Conservation (phyloP, 2,797 vertebrate species). For the Amniataba percoides region DNA sequence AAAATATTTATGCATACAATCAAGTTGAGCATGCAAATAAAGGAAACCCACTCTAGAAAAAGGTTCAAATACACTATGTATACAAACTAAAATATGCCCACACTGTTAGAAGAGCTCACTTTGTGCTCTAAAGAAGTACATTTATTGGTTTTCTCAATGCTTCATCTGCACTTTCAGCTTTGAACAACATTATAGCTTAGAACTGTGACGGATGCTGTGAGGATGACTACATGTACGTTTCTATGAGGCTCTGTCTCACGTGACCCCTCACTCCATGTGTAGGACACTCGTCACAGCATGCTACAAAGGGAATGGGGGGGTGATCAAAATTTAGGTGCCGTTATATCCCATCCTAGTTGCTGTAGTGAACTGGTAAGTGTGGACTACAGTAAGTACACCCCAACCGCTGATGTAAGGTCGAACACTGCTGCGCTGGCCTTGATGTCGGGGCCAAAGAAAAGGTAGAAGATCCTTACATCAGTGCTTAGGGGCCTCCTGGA, state of each 20-base stretch:
- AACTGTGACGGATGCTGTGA: constrained; percentile 77
- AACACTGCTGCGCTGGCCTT: constrained; percentile 57
- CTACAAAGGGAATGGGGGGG: constrained; percentile 61
- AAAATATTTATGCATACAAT: constrained; percentile 99
- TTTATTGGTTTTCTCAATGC: constrained; percentile 85
- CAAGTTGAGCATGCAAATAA: constrained; percentile 97
- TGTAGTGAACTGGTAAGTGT: constrained; percentile 52
- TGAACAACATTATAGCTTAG: constrained; percentile 81
- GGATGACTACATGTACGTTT: constrained; percentile 78
- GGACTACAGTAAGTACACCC: constrained; percentile 35
- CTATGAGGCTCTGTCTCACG: constrained; percentile 74
- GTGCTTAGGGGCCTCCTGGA: constrained; percentile 50
- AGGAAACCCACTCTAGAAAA: constrained; percentile 94
- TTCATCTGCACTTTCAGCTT: constrained; percentile 84
- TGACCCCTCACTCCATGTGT: constrained; percentile 64
- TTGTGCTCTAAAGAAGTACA: constrained; percentile 88
- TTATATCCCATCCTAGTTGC: constrained; percentile 55
- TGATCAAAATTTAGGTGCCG: constrained; percentile 58
- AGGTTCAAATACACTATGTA: constrained; percentile 98
- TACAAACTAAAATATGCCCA: constrained; percentile 99
- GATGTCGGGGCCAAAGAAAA: constrained; percentile 50
- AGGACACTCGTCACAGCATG: constrained; percentile 63
- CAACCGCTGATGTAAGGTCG: constrained; percentile 55
- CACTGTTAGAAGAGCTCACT: constrained; percentile 86
- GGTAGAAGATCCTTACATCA: constrained; percentile 56